phyloP scores from a whole-genome alignment of 2,797 vertebrate genomes.

The Spizella passerina region DNA sequence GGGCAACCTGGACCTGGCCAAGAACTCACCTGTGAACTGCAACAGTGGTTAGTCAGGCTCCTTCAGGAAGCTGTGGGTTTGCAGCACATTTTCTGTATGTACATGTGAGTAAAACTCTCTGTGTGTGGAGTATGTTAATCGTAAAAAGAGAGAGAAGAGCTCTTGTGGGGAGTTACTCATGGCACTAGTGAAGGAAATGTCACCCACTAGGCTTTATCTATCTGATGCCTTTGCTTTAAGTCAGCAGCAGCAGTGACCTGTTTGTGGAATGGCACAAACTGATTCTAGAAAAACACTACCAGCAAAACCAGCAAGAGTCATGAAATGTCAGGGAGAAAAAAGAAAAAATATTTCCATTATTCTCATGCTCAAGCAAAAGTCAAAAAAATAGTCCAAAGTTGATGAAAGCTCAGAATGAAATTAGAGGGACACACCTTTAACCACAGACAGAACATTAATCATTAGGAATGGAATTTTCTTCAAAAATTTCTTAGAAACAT shows the following conservation, averaged over 20 bases:
- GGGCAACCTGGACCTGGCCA: neutral
- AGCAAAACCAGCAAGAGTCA: neutral
- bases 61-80: neutral
- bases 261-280: neutral
- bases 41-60: neutral
- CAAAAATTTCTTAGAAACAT: neutral
- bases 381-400: neutral
- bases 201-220: neutral
- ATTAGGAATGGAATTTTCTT: neutral
- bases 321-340: neutral
- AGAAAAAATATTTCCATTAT: neutral
- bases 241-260: neutral
- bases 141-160: neutral
- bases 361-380: neutral
- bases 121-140: neutral
- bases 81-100: neutral
- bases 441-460: neutral
- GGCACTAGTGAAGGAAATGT: neutral
- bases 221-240: neutral
- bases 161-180: neutral
- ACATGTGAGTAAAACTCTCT: neutral
- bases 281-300: neutral
- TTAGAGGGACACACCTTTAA: neutral
- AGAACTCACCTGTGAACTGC: neutral
- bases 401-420: neutral